phyloP scores from a whole-genome alignment of 2,113 vertebrate species.

The Crotalus viridis region DNA sequence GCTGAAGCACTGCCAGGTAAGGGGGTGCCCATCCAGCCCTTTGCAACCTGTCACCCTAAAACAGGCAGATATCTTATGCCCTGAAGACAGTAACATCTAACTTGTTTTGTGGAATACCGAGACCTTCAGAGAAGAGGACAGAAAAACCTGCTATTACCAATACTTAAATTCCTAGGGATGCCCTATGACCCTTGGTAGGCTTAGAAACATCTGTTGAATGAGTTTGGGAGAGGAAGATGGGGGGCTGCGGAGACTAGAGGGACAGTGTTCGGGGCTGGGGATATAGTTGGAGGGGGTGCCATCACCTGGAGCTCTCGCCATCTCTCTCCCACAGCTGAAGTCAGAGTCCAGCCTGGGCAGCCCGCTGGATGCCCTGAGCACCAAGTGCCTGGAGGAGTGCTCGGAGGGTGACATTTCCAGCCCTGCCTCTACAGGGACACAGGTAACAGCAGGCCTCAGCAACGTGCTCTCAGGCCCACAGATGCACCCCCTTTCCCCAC shows the following conservation, averaged over 20 bases:
- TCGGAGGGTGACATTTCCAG: conserved; percentile 91
- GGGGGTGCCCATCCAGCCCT: conserved; percentile 22
- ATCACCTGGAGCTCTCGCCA: conserved; percentile 24
- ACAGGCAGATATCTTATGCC: background rate
- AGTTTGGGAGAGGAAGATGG: background rate
- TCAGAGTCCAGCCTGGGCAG: conserved; percentile 81
- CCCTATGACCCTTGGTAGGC: background rate
- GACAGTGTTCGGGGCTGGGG: background rate
- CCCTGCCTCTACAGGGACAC: conserved; percentile 89
- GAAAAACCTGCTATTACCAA: background rate
- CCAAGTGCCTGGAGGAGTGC: conserved; percentile 85
- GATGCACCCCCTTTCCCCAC: background rate
- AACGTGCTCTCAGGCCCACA: background rate
- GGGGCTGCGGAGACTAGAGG: background rate
- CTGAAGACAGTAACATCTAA: no score
- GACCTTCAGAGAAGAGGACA: background rate
- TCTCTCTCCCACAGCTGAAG: conserved; percentile 76
- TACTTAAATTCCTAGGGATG: background rate
- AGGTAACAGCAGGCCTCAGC: conserved; percentile 73
- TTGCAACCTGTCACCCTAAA: background rate
- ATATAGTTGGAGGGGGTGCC: background rate
- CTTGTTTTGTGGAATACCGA: background rate
- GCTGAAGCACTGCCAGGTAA: conserved; percentile 87
- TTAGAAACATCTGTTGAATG: background rate
- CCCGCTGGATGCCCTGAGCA: conserved; percentile 74